Percentiles rank a stretch among this genome's conserved stretches.
phyloP scores from a whole-genome alignment of 2,113 vertebrate genomes.

The Buteo buteo region DNA sequence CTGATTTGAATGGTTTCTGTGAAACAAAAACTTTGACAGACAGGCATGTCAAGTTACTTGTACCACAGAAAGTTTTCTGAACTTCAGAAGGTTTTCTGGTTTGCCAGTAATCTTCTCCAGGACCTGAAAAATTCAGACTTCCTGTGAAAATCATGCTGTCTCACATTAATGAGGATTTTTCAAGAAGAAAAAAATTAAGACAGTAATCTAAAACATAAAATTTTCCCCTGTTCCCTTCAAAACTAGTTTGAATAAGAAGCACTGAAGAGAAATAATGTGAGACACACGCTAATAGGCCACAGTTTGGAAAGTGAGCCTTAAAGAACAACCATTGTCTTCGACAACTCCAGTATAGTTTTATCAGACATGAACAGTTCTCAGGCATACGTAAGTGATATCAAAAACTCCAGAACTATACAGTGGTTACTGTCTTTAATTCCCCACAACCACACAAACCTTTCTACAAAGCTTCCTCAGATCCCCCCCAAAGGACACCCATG shows the following conservation, averaged over 20 bases:
- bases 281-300: not conserved
- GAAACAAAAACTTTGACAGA: not conserved
- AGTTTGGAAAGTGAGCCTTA: not conserved
- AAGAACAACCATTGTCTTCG: not conserved
- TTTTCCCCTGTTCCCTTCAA: not conserved
- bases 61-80: not conserved
- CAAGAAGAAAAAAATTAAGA: not conserved
- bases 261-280: not conserved
- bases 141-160: not conserved
- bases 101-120: not conserved
- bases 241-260: not conserved
- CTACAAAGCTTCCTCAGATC: not conserved
- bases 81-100: not conserved
- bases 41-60: not conserved
- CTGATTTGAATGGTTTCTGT: not conserved
- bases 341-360: not conserved
- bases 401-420: not conserved
- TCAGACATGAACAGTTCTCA: not conserved
- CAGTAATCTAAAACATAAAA: not conserved
- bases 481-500: accelerated
- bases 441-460: not conserved
- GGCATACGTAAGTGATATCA: not conserved
- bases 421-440: not conserved
- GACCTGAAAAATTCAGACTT: not conserved
- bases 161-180: not conserved